phyloP scores from a whole-genome alignment of 2,113 vertebrate species.

The Periophthalmus modestus region DNA sequence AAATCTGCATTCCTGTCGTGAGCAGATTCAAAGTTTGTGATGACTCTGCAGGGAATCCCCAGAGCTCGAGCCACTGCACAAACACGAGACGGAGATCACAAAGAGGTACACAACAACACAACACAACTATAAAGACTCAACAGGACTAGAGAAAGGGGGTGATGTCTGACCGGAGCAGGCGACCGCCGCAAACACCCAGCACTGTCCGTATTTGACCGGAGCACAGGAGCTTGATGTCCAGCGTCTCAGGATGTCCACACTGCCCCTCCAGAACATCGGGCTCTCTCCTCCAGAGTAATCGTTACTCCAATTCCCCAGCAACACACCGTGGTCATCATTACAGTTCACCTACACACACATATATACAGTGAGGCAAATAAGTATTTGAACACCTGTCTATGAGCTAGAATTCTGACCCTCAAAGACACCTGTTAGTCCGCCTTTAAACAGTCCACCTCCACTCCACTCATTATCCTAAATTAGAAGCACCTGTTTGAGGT shows the following conservation, averaged over 20 bases:
- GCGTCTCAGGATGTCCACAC: slow-evolving; percentile 86
- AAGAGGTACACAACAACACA: neutral
- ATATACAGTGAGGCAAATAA: too few species aligned
- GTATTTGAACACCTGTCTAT: slow-evolving; percentile 69
- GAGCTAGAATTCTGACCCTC: too few species aligned
- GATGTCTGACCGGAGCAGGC: slow-evolving; percentile 86
- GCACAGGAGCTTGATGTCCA: slow-evolving; percentile 82
- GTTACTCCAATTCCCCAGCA: slow-evolving; percentile 84
- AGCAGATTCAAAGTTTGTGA: slow-evolving; percentile 90
- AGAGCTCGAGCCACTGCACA: slow-evolving; percentile 86
- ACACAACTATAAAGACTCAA: neutral
- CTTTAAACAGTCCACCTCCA: too few species aligned
- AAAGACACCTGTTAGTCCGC: too few species aligned
- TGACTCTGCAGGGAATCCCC: slow-evolving; percentile 85
- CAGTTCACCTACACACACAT: slow-evolving; percentile 84
- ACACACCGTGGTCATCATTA: slow-evolving; percentile 87
- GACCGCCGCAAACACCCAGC: slow-evolving; percentile 97
- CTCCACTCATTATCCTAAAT: too few species aligned
- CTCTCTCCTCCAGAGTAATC: slow-evolving; percentile 81
- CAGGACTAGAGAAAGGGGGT: slow-evolving; percentile 16
- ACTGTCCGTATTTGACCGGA: slow-evolving; percentile 91
- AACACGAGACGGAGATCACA: too few species aligned
- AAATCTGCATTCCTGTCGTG: slow-evolving; percentile 90
- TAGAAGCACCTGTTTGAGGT: too few species aligned
- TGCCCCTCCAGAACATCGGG: slow-evolving; percentile 89